These are phyloP conservation scores for Agriopis leucophaearia DNA, from an alignment of 2,888 invertebrate genomes.

Conservation along the genomic window DNA sequence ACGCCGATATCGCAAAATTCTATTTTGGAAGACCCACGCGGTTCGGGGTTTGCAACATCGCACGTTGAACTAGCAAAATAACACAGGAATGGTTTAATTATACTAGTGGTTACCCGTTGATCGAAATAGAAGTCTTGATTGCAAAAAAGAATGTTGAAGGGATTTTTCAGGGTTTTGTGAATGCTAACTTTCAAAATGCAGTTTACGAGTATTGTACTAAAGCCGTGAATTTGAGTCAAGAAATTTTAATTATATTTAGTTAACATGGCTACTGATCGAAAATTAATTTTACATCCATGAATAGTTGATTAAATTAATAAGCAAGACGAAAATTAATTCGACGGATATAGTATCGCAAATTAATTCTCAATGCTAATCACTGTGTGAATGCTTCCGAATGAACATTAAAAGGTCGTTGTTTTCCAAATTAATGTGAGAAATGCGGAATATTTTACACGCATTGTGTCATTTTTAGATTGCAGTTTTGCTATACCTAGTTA, in stretches of 20 bases:
- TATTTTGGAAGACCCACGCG: constrained; percentile 68
- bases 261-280: constrained; percentile 1
- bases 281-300: constrained; percentile 6
- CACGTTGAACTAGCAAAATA: constrained; percentile 32
- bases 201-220: background rate
- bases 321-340: constrained; percentile 24
- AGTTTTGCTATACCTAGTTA: background rate
- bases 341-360: constrained; percentile 21
- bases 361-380: constrained; percentile 34
- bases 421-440: constrained; percentile 5
- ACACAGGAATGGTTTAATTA: constrained; percentile 10
- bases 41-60: constrained; percentile 43
- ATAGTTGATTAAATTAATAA: constrained; percentile 17
- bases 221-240: background rate
- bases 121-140: constrained; percentile 1
- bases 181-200: background rate
- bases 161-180: too few relatives aligned
- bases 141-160: background rate
- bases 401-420: constrained; percentile 19
- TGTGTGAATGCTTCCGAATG: constrained; percentile 17
- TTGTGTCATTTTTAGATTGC: constrained; percentile 1
- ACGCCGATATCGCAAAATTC: constrained; percentile 49
- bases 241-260: background rate
- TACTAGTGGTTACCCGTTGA: background rate
- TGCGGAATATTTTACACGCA: background rate